Evolutionary conservation across 2,888 invertebrate species (phyloP).

Genomic region (Gymnoscelis rufifasciata): DNA sequence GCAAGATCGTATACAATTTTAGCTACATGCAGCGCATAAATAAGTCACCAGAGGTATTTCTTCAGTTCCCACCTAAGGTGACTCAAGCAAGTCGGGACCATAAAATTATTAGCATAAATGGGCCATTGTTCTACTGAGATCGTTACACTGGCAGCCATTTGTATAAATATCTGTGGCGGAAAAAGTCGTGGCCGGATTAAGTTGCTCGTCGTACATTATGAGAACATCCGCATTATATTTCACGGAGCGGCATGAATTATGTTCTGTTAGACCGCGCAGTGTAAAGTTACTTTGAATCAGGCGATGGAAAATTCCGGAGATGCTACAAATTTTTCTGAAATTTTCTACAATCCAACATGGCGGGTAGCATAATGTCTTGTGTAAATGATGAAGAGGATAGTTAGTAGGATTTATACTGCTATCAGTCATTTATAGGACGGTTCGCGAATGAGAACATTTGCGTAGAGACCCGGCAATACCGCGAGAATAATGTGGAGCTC

Average conservation of each 20-base stretch:
- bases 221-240: constrained; percentile 73
- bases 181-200: constrained; percentile 66
- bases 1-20: constrained; percentile 4
- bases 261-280: constrained; percentile 53
- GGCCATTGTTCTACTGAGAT: constrained; percentile 42
- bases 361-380: constrained; percentile 7
- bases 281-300: constrained; percentile 60
- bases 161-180: constrained; percentile 58
- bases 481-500: background rate
- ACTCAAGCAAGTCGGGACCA: constrained; percentile 29
- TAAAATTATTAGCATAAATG: constrained; percentile 35
- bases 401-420: constrained; percentile 5
- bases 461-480: background rate
- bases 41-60: constrained; percentile 12
- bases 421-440: constrained; percentile 2
- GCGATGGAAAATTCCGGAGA: constrained; percentile 48
- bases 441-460: constrained; percentile 1
- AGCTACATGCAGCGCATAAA: constrained; percentile 3
- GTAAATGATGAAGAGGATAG: constrained; percentile 5
- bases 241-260: constrained; percentile 68
- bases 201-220: constrained; percentile 71
- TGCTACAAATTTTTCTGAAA: constrained; percentile 29
- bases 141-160: constrained; percentile 45
- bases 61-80: constrained; percentile 28
- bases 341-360: constrained; percentile 12